Evolutionary conservation across 2,888 invertebrate genomes (phyloP).

Genomic region (Parelbella ahira): DNA sequence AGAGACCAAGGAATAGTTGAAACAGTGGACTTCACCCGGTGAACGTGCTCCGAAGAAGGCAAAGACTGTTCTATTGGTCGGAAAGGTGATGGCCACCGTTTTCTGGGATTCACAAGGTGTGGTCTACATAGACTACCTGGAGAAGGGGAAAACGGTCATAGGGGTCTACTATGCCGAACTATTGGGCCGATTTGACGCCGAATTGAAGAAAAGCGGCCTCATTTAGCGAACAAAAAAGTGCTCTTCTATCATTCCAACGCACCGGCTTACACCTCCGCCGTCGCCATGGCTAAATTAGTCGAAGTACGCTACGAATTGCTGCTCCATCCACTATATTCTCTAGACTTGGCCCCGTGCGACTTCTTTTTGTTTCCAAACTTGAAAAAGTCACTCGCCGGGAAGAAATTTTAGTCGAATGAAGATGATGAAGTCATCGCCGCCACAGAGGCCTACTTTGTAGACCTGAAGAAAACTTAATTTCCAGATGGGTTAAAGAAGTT

Average conservation of each 20-base stretch:
- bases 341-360: slow-evolving; percentile 30
- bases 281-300: slow-evolving; percentile 26
- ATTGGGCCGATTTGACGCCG: not conserved
- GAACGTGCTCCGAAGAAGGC: slow-evolving; percentile 31
- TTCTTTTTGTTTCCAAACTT: slow-evolving; percentile 27
- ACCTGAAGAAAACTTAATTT: not conserved
- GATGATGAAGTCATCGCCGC: not conserved
- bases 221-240: slow-evolving; percentile 32
- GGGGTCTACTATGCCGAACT: not conserved
- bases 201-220: not conserved
- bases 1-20: slow-evolving; percentile 27
- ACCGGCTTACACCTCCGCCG: slow-evolving; percentile 24
- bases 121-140: not conserved
- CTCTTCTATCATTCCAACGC: slow-evolving; percentile 29
- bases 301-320: slow-evolving; percentile 26
- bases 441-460: not conserved
- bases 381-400: not conserved
- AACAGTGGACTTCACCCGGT: slow-evolving; percentile 30
- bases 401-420: slow-evolving; percentile 7
- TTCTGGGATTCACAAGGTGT: slow-evolving; percentile 29
- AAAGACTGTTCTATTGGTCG: slow-evolving; percentile 29
- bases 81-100: slow-evolving; percentile 34
- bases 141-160: not conserved
- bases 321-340: slow-evolving; percentile 28
- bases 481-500: not conserved